phyloP scores from a whole-genome alignment of 2,113 vertebrate genomes.

The Myxocyprinus asiaticus region DNA sequence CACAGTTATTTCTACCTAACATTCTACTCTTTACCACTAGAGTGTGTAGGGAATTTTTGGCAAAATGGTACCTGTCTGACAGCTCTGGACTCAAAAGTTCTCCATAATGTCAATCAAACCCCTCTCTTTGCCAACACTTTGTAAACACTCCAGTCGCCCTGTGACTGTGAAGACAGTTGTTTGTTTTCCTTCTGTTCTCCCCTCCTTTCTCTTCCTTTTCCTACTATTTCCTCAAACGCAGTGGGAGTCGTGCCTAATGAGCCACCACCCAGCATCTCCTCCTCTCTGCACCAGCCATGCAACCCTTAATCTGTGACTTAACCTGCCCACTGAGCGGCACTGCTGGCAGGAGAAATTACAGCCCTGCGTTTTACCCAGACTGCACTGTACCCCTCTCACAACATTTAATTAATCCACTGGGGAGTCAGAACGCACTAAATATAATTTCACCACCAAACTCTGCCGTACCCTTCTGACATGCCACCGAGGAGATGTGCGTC shows the following conservation, averaged over 20 bases:
- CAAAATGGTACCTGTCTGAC: conserved; percentile 4
- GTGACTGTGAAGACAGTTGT: conserved; percentile 26
- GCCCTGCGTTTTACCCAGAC: conserved; percentile 52
- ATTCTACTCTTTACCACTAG: too few species aligned
- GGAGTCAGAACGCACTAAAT: conserved; percentile 54
- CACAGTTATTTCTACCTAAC: too few species aligned
- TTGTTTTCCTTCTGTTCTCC: conserved; percentile 45
- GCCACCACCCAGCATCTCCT: conserved; percentile 48
- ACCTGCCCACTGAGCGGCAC: conserved; percentile 54
- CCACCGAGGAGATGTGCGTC: conserved; percentile 16
- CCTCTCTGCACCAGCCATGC: conserved; percentile 51
- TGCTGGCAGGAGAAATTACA: conserved; percentile 59
- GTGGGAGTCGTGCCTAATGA: conserved; percentile 60
- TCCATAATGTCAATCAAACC: conserved; percentile 16
- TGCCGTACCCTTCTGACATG: conserved; percentile 36
- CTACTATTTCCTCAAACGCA: conserved; percentile 34
- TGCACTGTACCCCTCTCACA: conserved; percentile 52
- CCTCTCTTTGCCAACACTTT: conserved; percentile 22
- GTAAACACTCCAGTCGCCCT: conserved; percentile 24
- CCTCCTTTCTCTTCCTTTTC: conserved; percentile 20
- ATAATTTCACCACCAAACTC: conserved; percentile 54
- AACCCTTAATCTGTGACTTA: conserved; percentile 66
- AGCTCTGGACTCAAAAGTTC: conserved; percentile 7
- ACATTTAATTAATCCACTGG: conserved; percentile 63
- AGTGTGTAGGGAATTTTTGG: neutral